phyloP scores from a whole-genome alignment of 2,113 vertebrate genomes.

The Notarius lentiginosus region DNA sequence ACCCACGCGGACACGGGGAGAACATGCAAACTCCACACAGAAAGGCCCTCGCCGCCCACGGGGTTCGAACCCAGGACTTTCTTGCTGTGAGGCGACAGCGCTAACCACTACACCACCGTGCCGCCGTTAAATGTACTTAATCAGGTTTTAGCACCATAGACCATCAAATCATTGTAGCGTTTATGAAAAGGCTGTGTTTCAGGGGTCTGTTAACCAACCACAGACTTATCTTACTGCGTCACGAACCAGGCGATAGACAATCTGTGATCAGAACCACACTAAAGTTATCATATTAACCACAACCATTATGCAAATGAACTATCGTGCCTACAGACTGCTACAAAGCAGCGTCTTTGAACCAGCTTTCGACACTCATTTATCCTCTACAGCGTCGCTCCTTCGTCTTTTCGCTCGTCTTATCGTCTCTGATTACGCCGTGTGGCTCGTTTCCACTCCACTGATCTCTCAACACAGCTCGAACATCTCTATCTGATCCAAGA shows the following conservation, averaged over 20 bases:
- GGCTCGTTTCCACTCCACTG: slow-evolving; percentile 9
- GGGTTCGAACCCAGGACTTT: too few species aligned
- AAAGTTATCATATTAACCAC: neutral
- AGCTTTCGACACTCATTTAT: neutral
- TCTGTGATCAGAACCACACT: slow-evolving; percentile 10
- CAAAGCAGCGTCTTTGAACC: neutral
- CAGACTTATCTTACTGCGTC: neutral
- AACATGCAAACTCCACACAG: too few species aligned
- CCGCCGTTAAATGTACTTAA: neutral
- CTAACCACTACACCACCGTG: too few species aligned
- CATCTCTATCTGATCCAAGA: slow-evolving; percentile 30
- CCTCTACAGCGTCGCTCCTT: neutral
- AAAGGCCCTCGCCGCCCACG: too few species aligned
- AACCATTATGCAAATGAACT: neutral
- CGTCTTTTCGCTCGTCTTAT: neutral
- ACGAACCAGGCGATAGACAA: neutral
- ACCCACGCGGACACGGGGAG: too few species aligned
- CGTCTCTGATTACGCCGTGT: slow-evolving; percentile 16
- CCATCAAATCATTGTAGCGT: neutral
- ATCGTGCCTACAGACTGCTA: neutral
- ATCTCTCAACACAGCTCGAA: slow-evolving; percentile 21
- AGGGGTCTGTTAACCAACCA: neutral
- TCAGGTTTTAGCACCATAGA: neutral
- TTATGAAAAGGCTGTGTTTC: neutral
- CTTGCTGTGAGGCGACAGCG: too few species aligned